Conservation (phyloP, 2,888 invertebrate species). For the Lasius fuliginosus region DNA sequence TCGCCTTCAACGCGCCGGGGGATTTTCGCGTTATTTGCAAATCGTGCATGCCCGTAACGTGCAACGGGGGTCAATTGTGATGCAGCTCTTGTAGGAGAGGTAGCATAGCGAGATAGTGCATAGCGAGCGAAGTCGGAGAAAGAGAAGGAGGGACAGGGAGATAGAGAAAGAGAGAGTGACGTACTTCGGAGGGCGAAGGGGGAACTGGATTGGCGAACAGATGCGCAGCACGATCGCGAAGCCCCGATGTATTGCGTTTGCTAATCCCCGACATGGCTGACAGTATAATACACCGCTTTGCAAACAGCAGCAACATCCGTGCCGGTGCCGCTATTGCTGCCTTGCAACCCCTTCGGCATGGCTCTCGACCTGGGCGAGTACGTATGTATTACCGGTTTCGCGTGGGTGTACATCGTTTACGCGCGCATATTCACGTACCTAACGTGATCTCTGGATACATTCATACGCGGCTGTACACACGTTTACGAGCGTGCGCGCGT, state of each 20-base stretch:
- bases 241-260: constrained; percentile 84
- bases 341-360: constrained; percentile 75
- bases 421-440: constrained; percentile 40
- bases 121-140: constrained; percentile 58
- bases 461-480: constrained; percentile 54
- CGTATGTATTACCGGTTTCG: constrained; percentile 63
- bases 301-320: constrained; percentile 79
- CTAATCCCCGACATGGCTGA: constrained; percentile 85
- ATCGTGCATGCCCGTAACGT: constrained; percentile 76
- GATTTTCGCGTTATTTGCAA: constrained; percentile 82
- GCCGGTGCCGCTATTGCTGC: constrained; percentile 70
- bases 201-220: constrained; percentile 82
- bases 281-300: constrained; percentile 85
- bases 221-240: constrained; percentile 84
- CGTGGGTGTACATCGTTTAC: constrained; percentile 62
- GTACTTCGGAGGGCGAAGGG: constrained; percentile 29
- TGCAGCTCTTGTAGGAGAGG: constrained; percentile 75
- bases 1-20: constrained; percentile 66
- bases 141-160: constrained; percentile 8
- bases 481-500: constrained; percentile 29
- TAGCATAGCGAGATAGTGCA: constrained; percentile 58
- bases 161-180: constrained; percentile 28
- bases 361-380: constrained; percentile 68
- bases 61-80: constrained; percentile 79
- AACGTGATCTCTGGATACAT: constrained; percentile 32